phyloP scores from a whole-genome alignment of 2,888 invertebrate genomes.

The Bombylius major region DNA sequence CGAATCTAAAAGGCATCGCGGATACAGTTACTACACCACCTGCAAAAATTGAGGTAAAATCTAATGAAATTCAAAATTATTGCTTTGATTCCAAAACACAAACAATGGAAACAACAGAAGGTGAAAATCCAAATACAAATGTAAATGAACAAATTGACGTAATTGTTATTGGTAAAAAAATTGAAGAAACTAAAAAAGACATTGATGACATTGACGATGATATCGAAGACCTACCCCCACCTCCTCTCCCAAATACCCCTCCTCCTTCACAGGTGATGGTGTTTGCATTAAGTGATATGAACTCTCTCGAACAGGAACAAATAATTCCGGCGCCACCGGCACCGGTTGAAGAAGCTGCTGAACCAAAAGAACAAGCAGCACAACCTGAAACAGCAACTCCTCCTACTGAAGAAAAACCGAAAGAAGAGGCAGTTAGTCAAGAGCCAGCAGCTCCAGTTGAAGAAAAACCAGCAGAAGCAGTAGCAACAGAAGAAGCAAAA shows the following conservation, averaged over 20 bases:
- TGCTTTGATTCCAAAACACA: background rate
- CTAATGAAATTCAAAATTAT: slow-evolving; percentile 9
- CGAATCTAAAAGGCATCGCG: slow-evolving; percentile 26
- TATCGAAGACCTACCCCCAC: slow-evolving; percentile 37
- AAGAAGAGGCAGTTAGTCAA: background rate
- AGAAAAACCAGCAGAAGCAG: background rate
- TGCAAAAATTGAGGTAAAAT: slow-evolving; percentile 18
- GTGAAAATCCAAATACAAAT: background rate
- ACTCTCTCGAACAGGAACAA: slow-evolving; percentile 5
- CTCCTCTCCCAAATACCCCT: slow-evolving; percentile 59
- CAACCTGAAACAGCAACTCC: background rate
- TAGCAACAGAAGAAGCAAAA: background rate
- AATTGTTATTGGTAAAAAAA: background rate
- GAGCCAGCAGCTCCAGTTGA: background rate
- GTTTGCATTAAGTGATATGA: slow-evolving; percentile 41
- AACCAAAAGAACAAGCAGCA: background rate
- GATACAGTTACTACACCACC: slow-evolving; percentile 14
- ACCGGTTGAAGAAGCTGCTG: background rate
- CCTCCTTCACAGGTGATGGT: slow-evolving; percentile 64
- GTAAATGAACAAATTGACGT: background rate
- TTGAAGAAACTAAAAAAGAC: slow-evolving; percentile 10
- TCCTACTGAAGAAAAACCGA: background rate
- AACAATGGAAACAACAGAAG: background rate
- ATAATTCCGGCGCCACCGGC: background rate
- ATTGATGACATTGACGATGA: slow-evolving; percentile 12